Evolutionary conservation across 2,888 invertebrate species (phyloP).

Genomic region (Caenorhabditis sp.): DNA sequence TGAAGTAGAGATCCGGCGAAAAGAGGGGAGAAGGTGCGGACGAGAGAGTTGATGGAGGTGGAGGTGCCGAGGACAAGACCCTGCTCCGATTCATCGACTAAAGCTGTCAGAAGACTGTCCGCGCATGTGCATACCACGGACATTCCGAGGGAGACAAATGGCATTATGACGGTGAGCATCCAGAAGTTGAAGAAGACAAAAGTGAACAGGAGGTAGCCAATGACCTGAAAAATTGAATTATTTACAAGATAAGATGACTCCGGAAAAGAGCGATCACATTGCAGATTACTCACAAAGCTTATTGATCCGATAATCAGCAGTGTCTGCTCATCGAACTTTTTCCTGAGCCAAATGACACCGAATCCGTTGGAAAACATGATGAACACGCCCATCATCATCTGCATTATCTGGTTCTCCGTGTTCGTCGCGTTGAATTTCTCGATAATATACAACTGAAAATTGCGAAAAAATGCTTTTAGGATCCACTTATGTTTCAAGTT

Average conservation of each 20-base stretch:
- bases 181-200: constrained; percentile 69
- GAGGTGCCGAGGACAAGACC: constrained; percentile 75
- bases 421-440: constrained; percentile 72
- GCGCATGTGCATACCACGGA: constrained; percentile 70
- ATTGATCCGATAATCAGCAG: constrained; percentile 68
- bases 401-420: constrained; percentile 69
- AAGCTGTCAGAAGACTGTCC: constrained; percentile 71
- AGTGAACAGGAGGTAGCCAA: constrained; percentile 65
- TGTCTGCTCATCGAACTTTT: constrained; percentile 72
- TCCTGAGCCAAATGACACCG: constrained; percentile 73
- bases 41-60: constrained; percentile 73
- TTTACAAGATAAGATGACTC: too few species aligned
- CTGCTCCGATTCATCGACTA: constrained; percentile 74
- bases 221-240: constrained; percentile 59
- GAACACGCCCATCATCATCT: constrained; percentile 72
- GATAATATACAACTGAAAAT: constrained; percentile 75
- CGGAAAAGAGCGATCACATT: too few species aligned
- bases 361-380: constrained; percentile 76
- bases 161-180: constrained; percentile 73
- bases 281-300: constrained; percentile 69
- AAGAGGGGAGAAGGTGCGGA: constrained; percentile 72
- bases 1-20: constrained; percentile 70
- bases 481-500: too few species aligned
- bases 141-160: constrained; percentile 73
- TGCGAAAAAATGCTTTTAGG: too few species aligned